Percentiles rank a stretch among this genome's conserved stretches.
Evolutionary conservation across 2,797 vertebrate species (phyloP).

Genomic region (Scolopax rusticola): DNA sequence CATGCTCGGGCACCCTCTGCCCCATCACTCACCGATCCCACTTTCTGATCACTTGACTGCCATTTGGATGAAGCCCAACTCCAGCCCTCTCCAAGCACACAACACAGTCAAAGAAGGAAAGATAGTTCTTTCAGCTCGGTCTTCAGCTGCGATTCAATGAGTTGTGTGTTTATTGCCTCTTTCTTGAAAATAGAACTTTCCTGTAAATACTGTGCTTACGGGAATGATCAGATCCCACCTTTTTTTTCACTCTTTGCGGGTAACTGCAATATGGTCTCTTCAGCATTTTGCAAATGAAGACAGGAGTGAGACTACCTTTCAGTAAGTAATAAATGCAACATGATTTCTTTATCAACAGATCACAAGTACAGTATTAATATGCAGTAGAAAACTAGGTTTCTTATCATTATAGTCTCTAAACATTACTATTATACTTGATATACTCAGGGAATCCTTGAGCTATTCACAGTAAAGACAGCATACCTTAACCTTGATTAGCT

Average conservation of each 20-base stretch:
- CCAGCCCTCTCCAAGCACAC: background rate
- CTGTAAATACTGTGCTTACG: fast-evolving
- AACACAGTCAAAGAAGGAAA: background rate
- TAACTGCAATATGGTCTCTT: background rate
- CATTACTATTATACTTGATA: background rate
- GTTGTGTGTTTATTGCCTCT: background rate
- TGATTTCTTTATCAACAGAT: background rate
- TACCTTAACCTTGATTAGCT: background rate
- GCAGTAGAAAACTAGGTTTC: background rate
- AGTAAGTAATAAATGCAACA: background rate
- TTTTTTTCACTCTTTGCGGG: fast-evolving
- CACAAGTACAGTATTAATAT: background rate
- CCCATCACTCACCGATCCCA: slow-evolving; percentile 40
- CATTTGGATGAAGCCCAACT: slow-evolving; percentile 42
- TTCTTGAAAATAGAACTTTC: background rate
- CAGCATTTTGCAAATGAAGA: background rate
- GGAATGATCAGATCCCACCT: background rate
- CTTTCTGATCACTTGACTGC: slow-evolving; percentile 28
- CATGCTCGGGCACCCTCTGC: slow-evolving; percentile 22
- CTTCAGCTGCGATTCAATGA: background rate
- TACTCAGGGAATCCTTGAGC: background rate
- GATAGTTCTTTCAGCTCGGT: background rate
- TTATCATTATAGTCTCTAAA: background rate
- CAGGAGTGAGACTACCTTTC: background rate
- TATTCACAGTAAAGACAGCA: background rate